Evolutionary conservation across 2,888 invertebrate genomes (phyloP).

Genomic region (Tribolium freemani): DNA sequence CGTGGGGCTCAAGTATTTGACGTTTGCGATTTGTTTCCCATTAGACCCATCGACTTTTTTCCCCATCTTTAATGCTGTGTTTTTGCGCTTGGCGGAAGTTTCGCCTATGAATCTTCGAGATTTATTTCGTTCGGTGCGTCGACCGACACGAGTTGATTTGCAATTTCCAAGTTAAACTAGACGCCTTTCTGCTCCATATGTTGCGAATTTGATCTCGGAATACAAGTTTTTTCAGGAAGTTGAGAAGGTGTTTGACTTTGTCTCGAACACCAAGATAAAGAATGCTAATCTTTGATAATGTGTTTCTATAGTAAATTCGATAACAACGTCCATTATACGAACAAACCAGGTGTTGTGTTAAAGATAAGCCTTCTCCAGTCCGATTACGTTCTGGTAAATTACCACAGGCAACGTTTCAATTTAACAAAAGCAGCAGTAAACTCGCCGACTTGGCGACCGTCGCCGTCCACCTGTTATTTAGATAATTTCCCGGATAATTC

Average conservation of each 20-base stretch:
- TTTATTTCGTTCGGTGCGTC: slow-evolving; percentile 10
- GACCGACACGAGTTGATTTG: slow-evolving; percentile 17
- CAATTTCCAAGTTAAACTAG: slow-evolving; percentile 30
- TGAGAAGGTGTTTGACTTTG: slow-evolving; percentile 15
- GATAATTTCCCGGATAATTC: slow-evolving; percentile 37
- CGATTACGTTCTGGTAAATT: slow-evolving; percentile 35
- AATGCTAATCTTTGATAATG: slow-evolving; percentile 28
- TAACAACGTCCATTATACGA: slow-evolving; percentile 27
- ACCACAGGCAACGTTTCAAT: slow-evolving; percentile 36
- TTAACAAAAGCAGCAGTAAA: slow-evolving; percentile 22
- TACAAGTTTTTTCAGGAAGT: not conserved
- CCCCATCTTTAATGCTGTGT: not conserved
- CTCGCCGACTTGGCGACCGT: slow-evolving; percentile 15
- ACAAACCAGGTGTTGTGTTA: slow-evolving; percentile 36
- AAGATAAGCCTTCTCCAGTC: slow-evolving; percentile 29
- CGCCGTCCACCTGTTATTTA: slow-evolving; percentile 36
- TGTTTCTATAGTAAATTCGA: slow-evolving; percentile 14
- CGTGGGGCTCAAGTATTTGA: not conserved
- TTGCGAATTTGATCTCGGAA: slow-evolving; percentile 15
- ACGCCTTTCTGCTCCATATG: slow-evolving; percentile 27
- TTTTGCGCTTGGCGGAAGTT: slow-evolving; percentile 12
- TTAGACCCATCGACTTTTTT: slow-evolving; percentile 10
- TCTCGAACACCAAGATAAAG: slow-evolving; percentile 5
- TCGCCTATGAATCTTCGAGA: slow-evolving; percentile 25
- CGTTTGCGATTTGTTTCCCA: not conserved